Evolutionary conservation across 1,140 invertebrate genomes (phyloP), one percentile per base, ranked within the genome.

Genomic region (Dryas iulia): DNA sequence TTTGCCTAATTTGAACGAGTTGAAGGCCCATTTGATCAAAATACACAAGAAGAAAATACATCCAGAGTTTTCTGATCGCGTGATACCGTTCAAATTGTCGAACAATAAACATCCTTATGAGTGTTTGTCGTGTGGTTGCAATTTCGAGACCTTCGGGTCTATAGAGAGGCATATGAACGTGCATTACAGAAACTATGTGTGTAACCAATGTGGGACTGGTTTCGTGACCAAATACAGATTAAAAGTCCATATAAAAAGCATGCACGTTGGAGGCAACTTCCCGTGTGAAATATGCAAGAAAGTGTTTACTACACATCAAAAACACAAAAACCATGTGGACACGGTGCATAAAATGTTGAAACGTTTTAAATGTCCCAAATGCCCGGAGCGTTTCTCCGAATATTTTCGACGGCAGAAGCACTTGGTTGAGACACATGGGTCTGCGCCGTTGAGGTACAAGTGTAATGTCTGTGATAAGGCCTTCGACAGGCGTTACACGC

Each of bases 131-230:
- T 91, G 87, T 30, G 83, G 83, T 0, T 89, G 86, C 31, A 86
- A 72, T 14, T 90, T 88, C 28, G 87, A 89, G 57, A 89, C 87
- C 0, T 91, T 91, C 30, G 89, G 89, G 0, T 82, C 87, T 0
- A 88, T 91, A 8, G 89, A 91, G 35, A 30, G 89, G 0, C 89
- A 91, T 61, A 91, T 91, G 89, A 91, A 91, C 24, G 78, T 84
- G 0, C 89, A 91, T 66, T 91, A 77, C 30, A 83, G 89, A 39
- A 91, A 91, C 28, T 89, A 89, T 25, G 87, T 91, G 0, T 91
- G 89, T 65, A 84, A 82, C 6, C 85, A 89, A 10, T 91, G 89
- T 23, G 89, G 89, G 0, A 79, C 86, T 0, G 89, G 89, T 1
- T 91, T 89, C 35, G 81, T 89, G 0, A 91, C 87, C 0, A 88